Base-by-base conservation (phyloP, 2,113 vertebrate species). In the Gavia stellata region DNA sequence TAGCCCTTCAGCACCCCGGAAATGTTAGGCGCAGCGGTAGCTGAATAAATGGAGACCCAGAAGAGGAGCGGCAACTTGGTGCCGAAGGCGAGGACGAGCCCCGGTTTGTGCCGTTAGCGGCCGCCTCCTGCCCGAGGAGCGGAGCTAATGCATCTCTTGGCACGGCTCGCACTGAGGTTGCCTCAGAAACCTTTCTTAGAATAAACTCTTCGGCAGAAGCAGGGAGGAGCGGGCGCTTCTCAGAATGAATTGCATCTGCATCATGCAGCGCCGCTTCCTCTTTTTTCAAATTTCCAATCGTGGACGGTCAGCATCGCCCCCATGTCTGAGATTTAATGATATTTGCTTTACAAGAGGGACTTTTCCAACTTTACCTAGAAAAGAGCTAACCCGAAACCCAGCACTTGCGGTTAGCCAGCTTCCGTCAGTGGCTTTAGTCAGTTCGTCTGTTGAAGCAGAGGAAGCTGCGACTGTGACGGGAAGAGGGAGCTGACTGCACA, bases 311-410 rank as follows among this genome's bases (percentile, higher is more conserved):
- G 93, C 97, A 18, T 97, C 97, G 53, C 97, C 98, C 97, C 97
- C 92, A 4, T 77, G 93, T 97, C 98, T 98, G 95, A 95, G 96
- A 96, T 95, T 91, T 71, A 89, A 28, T 45, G 95, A 79, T 38
- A 50, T 55, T 70, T 74, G 93, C 94, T 95, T 74, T 33, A 68
- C 96, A 7, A 67, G 71, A 91, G 98, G 98, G 98, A 98, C 98
- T 99, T 99, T 98, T 98, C 98, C 98, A 98, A 85, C 97, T 97
- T 94, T 97, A 98, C 98, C 98, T 98, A 96, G 98, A 98, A 99
- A 93, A 96, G 91, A 77, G 75, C 96, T 97, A 82, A 97, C 87
- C 98, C 80, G 92, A 98, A 97, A 90, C 89, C 16, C 73, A 49
- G 96, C 92, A 4, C 95, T 58, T 97, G 98, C 24, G 97, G 98